Evolutionary conservation across 2,888 invertebrate species (phyloP).

Genomic region (Philaethria dido): DNA sequence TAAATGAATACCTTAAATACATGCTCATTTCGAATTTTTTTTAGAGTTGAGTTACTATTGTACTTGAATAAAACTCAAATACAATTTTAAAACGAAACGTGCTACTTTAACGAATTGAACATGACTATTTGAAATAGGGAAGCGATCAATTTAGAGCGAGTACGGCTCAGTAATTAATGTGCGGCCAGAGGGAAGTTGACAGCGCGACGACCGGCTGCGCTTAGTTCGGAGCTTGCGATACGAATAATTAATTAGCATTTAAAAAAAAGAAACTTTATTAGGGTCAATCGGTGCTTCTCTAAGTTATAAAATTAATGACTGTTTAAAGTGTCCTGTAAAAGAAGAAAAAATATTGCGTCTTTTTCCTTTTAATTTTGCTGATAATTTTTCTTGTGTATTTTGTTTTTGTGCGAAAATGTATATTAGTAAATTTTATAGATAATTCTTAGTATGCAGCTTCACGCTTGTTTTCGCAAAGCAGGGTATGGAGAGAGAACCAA

Average conservation of each 20-base stretch:
- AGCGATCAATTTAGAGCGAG: conserved; percentile 74
- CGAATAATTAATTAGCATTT: conserved; percentile 17
- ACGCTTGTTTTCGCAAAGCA: no score
- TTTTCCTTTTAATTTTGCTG: no score
- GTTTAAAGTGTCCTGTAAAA: background rate
- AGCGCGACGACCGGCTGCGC: conserved; percentile 44
- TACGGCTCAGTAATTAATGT: conserved; percentile 68
- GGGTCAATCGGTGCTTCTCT: background rate
- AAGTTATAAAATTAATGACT: conserved; percentile 1
- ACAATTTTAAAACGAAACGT: conserved; percentile 13
- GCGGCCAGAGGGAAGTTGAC: conserved; percentile 59
- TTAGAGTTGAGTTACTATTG: no score
- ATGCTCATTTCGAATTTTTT: no score
- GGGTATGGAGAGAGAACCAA: no score
- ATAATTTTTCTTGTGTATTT: background rate
- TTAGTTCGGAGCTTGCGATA: conserved; percentile 7
- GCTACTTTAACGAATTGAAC: conserved; percentile 39
- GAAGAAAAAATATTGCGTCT: background rate
- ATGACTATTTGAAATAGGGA: conserved; percentile 53
- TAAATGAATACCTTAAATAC: no score
- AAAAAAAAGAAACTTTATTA: conserved; percentile 20
- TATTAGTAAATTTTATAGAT: no score
- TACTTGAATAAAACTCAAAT: background rate
- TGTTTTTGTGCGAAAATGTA: background rate
- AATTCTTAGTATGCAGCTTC: no score